Evolutionary conservation across 2,797 vertebrate species (phyloP), one percentile per base, ranked within the genome.

Genomic region (Oophaga sylvatica): DNA sequence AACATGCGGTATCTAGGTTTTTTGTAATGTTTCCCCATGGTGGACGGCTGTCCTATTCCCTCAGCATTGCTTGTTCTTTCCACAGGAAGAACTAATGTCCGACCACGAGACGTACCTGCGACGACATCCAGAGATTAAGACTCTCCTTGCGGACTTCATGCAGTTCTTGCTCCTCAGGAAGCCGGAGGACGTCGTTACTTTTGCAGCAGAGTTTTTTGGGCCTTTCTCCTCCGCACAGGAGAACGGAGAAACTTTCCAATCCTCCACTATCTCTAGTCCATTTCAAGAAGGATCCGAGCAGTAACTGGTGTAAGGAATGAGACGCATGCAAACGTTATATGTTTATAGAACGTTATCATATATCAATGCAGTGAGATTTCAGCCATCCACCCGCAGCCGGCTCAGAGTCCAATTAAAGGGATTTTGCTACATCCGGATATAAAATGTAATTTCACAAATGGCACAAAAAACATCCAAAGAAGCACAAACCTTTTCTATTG

Each of bases 131-230:
- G 97, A 99, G 89, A 93, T 98, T 75, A 92, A 88, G 26, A 91
- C 92, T 0, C 92, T 99, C 15, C 80, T 97, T 80, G 94, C 96
- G 0, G 97, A 99, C 92, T 99, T 99, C 91, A 91, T 99, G 87
- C 96, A 97, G 90, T 96, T 96, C 57, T 89, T 99, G 87, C 93
- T 99, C 35, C 88, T 98, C 48, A 95, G 92, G 29, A 96, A 96
- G 92, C 98, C 98, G 0, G 86, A 90, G 0, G 94, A 99, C 8
- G 92, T 96, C 29, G 89, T 96, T 89, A 91, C 94, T 75, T 98
- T 97, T 80, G 96, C 97, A 0, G 93, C 92, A 1, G 94, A 97
- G 75, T 96, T 96, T 91, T 99, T 99, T 68, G 90, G 92, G 0
- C 90, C 93, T 1, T 97, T 96, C 1, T 9, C 92, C 19, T 20